phyloP scores from a whole-genome alignment of 2,797 vertebrate genomes.

The Cephalopachus bancanus region DNA sequence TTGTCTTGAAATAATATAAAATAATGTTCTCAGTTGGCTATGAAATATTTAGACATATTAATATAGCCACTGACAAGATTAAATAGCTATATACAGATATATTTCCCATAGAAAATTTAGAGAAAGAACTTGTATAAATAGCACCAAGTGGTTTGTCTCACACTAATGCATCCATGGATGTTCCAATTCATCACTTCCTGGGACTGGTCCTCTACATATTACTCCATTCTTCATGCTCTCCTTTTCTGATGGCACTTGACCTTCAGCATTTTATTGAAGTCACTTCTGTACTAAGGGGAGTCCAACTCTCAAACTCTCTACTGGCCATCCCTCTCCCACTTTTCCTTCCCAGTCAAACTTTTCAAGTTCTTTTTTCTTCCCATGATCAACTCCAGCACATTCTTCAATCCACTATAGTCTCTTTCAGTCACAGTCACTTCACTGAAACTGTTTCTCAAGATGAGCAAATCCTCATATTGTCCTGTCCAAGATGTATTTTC shows the following conservation, averaged over 20 bases:
- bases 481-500: background rate
- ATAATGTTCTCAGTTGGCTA: background rate
- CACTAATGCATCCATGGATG: accelerated
- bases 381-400: too few relatives aligned
- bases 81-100: background rate
- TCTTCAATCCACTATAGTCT: background rate
- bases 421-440: too few relatives aligned
- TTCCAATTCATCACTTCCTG: too few relatives aligned
- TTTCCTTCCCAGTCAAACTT: too few relatives aligned
- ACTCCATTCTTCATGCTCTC: too few relatives aligned
- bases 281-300: too few relatives aligned
- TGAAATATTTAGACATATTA: background rate
- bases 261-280: background rate
- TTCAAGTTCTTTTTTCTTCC: background rate
- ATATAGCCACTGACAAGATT: background rate
- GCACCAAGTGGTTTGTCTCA: background rate
- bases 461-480: background rate
- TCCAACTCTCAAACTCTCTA: background rate
- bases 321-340: background rate
- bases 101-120: too few relatives aligned
- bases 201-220: too few relatives aligned
- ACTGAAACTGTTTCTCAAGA: too few relatives aligned
- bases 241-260: background rate
- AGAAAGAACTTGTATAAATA: background rate
- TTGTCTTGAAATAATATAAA: background rate